A percentile compares a stretch with the other conserved stretches of the same genome.
Evolutionary conservation across 2,113 vertebrate species (phyloP).

Genomic region (Periophthalmus modestus): DNA sequence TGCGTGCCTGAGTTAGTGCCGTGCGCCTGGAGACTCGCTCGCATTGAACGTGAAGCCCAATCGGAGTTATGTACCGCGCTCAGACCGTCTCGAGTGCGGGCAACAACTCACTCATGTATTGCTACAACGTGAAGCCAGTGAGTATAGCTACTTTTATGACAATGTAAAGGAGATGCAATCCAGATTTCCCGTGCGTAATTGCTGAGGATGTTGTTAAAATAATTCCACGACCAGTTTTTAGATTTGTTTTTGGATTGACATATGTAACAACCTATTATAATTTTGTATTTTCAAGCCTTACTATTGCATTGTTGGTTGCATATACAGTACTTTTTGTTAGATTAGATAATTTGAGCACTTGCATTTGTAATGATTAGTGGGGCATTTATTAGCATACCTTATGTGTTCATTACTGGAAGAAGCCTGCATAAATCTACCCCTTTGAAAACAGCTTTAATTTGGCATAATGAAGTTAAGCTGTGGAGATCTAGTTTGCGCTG

Average conservation of each 20-base stretch:
- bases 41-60: slow-evolving; percentile 56
- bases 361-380: background rate
- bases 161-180: background rate
- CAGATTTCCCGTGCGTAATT: background rate
- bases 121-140: slow-evolving; percentile 94
- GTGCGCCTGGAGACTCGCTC: slow-evolving; percentile 62
- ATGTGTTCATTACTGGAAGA: background rate
- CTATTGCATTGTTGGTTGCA: background rate
- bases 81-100: slow-evolving; percentile 87
- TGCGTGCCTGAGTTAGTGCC: slow-evolving; percentile 31
- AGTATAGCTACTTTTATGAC: slow-evolving; percentile 59
- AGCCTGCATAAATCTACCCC: background rate
- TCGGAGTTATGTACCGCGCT: slow-evolving; percentile 90
- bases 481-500: slow-evolving; percentile 3
- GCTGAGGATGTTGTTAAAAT: background rate
- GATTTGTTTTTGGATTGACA: background rate
- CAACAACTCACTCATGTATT: slow-evolving; percentile 90
- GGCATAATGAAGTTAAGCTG: background rate
- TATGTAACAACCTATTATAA: background rate
- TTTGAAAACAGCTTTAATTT: slow-evolving; percentile 8
- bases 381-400: background rate
- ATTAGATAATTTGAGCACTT: background rate
- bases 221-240: background rate
- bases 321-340: background rate
- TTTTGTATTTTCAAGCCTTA: background rate